These are phyloP conservation scores for Heliconius melpomene DNA, from an alignment of 1,140 invertebrate genomes.

Conservation along the genomic window DNA sequence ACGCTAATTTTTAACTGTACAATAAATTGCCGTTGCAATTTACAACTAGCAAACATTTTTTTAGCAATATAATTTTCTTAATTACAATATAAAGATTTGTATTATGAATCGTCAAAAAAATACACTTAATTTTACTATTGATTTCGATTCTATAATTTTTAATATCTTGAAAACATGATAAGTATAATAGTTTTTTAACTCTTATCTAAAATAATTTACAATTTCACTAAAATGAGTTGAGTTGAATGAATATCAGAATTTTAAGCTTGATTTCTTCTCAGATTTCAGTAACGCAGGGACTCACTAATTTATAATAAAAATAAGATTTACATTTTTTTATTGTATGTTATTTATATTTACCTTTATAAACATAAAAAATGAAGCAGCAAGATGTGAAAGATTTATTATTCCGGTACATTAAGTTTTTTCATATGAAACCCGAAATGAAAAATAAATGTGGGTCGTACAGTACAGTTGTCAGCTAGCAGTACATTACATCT, in stretches of 20 bases:
- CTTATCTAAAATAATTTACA: neutral
- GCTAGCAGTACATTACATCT: too few relatives aligned
- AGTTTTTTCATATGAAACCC: too few relatives aligned
- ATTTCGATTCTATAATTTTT: neutral
- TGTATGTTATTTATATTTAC: too few relatives aligned
- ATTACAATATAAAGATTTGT: neutral
- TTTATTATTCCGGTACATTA: too few relatives aligned
- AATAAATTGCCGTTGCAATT: slow-evolving; percentile 20
- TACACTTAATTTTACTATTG: neutral
- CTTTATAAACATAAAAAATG: too few relatives aligned
- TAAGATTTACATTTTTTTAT: neutral
- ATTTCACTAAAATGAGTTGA: neutral
- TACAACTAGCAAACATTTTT: slow-evolving; percentile 25
- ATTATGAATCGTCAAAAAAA: neutral
- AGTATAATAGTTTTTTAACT: neutral
- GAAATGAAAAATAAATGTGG: too few relatives aligned
- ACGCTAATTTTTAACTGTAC: slow-evolving; percentile 26
- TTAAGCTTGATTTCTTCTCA: too few relatives aligned
- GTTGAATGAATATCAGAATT: neutral
- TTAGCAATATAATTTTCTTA: slow-evolving; percentile 15
- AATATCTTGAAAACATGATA: neutral
- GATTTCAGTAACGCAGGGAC: neutral
- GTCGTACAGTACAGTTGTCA: too few relatives aligned
- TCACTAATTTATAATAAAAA: neutral
- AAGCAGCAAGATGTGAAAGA: too few relatives aligned